Conservation (phyloP, 1,140 invertebrate species). For the Paraescarpia echinospica region DNA sequence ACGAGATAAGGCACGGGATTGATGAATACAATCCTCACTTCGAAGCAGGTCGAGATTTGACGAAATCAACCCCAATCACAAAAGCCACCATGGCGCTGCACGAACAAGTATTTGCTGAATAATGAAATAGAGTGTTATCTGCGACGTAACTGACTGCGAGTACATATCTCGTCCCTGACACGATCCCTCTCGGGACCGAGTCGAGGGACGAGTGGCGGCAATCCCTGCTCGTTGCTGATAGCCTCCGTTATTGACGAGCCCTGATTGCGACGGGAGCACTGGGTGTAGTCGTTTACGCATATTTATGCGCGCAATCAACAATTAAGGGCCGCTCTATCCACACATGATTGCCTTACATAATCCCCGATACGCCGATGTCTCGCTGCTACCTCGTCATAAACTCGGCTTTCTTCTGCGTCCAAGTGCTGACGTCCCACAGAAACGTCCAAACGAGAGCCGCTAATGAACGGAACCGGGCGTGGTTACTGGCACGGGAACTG, state of each 20-base stretch:
- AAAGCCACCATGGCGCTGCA: neutral
- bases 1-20: neutral
- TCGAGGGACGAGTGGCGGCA: neutral
- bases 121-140: neutral
- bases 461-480: neutral
- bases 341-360: neutral
- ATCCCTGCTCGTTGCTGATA: neutral
- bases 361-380: neutral
- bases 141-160: neutral
- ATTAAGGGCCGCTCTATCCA: neutral
- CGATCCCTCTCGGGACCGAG: neutral
- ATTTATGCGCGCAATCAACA: conserved; percentile 5
- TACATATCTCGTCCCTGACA: neutral
- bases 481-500: neutral
- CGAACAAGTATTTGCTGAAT: neutral
- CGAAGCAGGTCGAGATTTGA: neutral
- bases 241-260: neutral
- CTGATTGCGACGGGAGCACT: neutral
- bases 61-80: neutral
- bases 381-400: neutral
- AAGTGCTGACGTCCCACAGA: neutral
- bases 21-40: neutral
- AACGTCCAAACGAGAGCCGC: neutral
- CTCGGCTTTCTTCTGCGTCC: neutral
- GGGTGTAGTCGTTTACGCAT: neutral